These are phyloP conservation scores for Oligia fasciuncula DNA, from an alignment of 2,888 invertebrate species.

Conservation along the genomic window DNA sequence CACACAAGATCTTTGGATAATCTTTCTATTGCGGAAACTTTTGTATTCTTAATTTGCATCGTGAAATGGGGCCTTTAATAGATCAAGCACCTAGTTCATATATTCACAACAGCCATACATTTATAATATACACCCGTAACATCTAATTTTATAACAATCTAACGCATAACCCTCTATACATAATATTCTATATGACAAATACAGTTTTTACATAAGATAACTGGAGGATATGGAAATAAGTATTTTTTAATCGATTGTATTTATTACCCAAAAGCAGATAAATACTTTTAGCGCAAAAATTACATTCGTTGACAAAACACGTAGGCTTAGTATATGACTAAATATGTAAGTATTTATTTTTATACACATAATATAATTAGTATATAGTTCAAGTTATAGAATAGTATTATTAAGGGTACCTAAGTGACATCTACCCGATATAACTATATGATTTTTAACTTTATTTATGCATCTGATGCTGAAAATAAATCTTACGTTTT, in stretches of 20 bases:
- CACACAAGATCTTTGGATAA: conserved; percentile 22
- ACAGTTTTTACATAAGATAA: conserved; percentile 73
- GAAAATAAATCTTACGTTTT: conserved; percentile 38
- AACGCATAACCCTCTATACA: conserved; percentile 80
- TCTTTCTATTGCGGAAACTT: background rate
- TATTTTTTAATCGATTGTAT: conserved; percentile 57
- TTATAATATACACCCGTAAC: conserved; percentile 82
- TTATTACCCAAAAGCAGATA: conserved; percentile 46
- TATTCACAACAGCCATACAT: conserved; percentile 79
- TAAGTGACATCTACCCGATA: conserved; percentile 57
- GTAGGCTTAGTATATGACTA: conserved; percentile 66
- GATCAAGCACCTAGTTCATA: conserved; percentile 78
- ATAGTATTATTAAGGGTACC: conserved; percentile 56
- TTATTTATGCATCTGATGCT: conserved; percentile 47
- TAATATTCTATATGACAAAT: conserved; percentile 71
- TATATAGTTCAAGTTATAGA: conserved; percentile 58
- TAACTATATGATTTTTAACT: conserved; percentile 56
- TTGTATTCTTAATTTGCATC: conserved; percentile 24
- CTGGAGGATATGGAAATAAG: conserved; percentile 67
- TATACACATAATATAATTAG: conserved; percentile 68
- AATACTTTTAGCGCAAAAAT: conserved; percentile 48
- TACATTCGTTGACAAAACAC: conserved; percentile 59
- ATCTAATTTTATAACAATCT: conserved; percentile 83
- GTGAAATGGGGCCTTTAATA: conserved; percentile 45
- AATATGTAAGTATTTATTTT: conserved; percentile 67